A percentile compares a stretch with the other conserved stretches of the same genome.
These are phyloP conservation scores for Echinarachnius parma DNA, from an alignment of 53 echinoderm and acorn worm genomes.

Conservation along the genomic window DNA sequence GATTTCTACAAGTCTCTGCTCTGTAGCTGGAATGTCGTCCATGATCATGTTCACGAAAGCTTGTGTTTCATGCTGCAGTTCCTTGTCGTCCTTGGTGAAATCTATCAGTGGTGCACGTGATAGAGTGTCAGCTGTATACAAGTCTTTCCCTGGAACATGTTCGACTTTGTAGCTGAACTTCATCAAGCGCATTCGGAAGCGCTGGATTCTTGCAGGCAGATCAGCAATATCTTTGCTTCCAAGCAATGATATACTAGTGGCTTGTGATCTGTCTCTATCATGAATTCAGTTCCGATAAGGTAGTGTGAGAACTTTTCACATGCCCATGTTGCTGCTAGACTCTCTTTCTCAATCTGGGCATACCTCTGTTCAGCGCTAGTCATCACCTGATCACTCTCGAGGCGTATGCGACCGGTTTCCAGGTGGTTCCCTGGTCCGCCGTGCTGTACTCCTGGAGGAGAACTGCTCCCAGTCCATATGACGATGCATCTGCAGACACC, in stretches of 20 bases:
- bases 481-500: slow-evolving; percentile 56
- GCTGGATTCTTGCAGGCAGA: slow-evolving; percentile 45
- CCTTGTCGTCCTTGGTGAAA: background rate
- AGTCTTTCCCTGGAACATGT: slow-evolving; percentile 56
- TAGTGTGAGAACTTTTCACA: slow-evolving; percentile 50
- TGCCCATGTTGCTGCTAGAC: slow-evolving; percentile 47
- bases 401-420: slow-evolving; percentile 50
- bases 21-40: slow-evolving; percentile 38
- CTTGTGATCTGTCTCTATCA: slow-evolving; percentile 61
- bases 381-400: slow-evolving; percentile 54
- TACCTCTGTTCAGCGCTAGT: slow-evolving; percentile 48
- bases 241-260: slow-evolving; percentile 47
- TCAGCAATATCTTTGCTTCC: slow-evolving; percentile 32
- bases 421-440: background rate
- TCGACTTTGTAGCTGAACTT: slow-evolving; percentile 29
- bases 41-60: slow-evolving; percentile 16
- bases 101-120: slow-evolving; percentile 48
- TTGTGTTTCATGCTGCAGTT: slow-evolving; percentile 36
- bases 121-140: slow-evolving; percentile 46
- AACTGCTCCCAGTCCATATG: slow-evolving; percentile 55
- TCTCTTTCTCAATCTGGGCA: slow-evolving; percentile 69
- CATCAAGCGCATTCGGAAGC: slow-evolving; percentile 60
- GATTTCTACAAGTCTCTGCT: slow-evolving; percentile 38
- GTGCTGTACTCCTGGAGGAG: slow-evolving; percentile 34
- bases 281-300: slow-evolving; percentile 45